A percentile compares a stretch with the other conserved stretches of the same genome.
phyloP scores from a whole-genome alignment of 1,140 invertebrate species.

The Paraescarpia echinospica region DNA sequence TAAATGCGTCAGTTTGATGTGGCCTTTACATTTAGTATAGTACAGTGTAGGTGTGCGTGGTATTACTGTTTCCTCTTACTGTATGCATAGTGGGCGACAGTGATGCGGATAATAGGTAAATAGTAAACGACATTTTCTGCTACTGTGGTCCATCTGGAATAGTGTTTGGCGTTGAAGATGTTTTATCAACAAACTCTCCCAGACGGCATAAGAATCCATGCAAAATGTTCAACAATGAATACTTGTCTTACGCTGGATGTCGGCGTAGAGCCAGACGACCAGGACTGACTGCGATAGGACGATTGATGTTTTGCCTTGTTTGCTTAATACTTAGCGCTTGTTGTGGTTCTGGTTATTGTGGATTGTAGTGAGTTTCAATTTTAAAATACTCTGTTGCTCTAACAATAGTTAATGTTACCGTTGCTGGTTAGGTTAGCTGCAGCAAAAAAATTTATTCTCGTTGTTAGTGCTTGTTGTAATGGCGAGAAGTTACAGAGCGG shows the following conservation, averaged over 20 bases:
- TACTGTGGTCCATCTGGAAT: background rate
- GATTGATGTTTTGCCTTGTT: too few species aligned
- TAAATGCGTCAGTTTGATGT: background rate
- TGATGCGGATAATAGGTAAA: background rate
- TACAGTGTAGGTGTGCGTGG: background rate
- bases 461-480: background rate
- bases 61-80: too few species aligned
- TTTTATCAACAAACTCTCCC: background rate
- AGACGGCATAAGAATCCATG: background rate
- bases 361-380: too few species aligned
- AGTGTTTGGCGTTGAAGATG: background rate
- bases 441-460: background rate
- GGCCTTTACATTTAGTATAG: background rate
- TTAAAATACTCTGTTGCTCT: background rate
- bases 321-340: too few species aligned
- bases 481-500: background rate
- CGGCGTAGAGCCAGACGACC: too few species aligned
- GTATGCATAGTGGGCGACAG: background rate
- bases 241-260: too few species aligned
- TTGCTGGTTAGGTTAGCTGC: background rate
- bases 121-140: background rate
- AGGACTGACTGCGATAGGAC: too few species aligned
- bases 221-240: background rate
- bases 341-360: too few species aligned
- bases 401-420: background rate